phyloP scores from a whole-genome alignment of 37 sponge, comb jelly and placozoan species.

The Ephydatia muelleri region DNA sequence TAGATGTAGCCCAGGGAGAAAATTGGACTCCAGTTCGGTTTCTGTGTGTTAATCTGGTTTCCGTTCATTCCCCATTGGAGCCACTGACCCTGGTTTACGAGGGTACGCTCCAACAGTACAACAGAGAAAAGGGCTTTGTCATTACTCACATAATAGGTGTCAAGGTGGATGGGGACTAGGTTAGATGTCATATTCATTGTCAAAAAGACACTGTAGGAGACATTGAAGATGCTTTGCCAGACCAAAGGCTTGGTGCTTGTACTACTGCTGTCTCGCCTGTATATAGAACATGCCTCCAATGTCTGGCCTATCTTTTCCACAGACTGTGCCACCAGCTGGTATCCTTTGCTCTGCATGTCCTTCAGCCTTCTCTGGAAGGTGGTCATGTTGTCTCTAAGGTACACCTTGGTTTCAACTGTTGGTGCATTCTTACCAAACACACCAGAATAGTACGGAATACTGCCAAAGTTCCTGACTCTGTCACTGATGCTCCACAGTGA shows the following conservation, averaged over 20 bases:
- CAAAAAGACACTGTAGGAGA: not conserved
- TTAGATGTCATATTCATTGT: not conserved
- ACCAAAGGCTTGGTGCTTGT: not conserved
- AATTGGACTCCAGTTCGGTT: conserved; percentile 9
- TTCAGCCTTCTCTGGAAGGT: not conserved
- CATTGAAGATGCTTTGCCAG: not conserved
- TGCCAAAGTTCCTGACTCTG: conserved; percentile 11
- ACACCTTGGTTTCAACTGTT: conserved; percentile 32
- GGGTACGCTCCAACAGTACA: not conserved
- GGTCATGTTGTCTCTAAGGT: conserved; percentile 5
- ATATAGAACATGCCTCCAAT: conserved; percentile 27
- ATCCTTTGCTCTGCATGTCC: not conserved
- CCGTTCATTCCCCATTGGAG: conserved; percentile 37
- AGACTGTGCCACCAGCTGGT: conserved; percentile 41
- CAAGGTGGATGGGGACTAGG: not conserved
- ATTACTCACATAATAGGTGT: not conserved
- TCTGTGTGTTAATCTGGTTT: not conserved
- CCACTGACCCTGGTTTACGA: conserved; percentile 18
- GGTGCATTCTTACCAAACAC: conserved; percentile 9
- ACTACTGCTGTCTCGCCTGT: conserved; percentile 16
- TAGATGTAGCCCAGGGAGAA: conserved; percentile 28
- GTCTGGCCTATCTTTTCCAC: conserved; percentile 9
- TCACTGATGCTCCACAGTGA: conserved; percentile 3
- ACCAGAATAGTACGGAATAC: conserved; percentile 16
- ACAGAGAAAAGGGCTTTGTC: conserved; percentile 15